These are phyloP conservation scores for Zaprionus ghesquierei DNA, from an alignment of 1,140 invertebrate genomes.

Conservation along the genomic window DNA sequence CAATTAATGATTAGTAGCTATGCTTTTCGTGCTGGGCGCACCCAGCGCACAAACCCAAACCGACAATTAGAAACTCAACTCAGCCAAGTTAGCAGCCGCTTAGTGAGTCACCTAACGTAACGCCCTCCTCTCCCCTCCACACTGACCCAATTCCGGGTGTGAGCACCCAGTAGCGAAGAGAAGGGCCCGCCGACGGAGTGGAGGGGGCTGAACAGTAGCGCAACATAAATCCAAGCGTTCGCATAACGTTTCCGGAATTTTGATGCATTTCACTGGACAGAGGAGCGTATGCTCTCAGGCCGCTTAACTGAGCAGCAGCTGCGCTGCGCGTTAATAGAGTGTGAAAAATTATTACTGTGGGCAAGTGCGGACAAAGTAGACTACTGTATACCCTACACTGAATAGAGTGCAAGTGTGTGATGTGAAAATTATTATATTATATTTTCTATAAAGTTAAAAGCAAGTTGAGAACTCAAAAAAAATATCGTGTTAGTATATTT, in stretches of 20 bases:
- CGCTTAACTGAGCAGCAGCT: slow-evolving; percentile 18
- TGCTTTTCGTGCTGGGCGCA: slow-evolving; percentile 45
- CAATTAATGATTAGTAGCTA: slow-evolving; percentile 46
- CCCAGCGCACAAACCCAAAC: slow-evolving; percentile 33
- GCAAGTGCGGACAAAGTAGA: background rate
- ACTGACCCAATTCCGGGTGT: slow-evolving; percentile 65
- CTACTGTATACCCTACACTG: background rate
- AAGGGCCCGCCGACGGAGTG: background rate
- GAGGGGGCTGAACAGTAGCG: background rate
- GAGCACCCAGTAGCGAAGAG: slow-evolving; percentile 15
- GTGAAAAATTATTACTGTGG: slow-evolving; percentile 59
- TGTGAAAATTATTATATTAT: too few species aligned
- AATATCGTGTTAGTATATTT: too few species aligned
- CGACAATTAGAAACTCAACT: slow-evolving; percentile 65
- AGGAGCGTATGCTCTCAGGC: slow-evolving; percentile 22
- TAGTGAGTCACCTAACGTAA: slow-evolving; percentile 43
- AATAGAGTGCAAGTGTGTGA: background rate
- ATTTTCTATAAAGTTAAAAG: too few species aligned
- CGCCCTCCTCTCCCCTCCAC: slow-evolving; percentile 4
- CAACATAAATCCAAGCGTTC: slow-evolving; percentile 59
- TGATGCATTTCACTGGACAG: slow-evolving; percentile 59
- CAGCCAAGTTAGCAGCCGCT: slow-evolving; percentile 51
- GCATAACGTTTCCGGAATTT: slow-evolving; percentile 65
- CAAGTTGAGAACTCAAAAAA: too few species aligned
- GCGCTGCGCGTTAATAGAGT: slow-evolving; percentile 59